Evolutionary conservation across 2,888 invertebrate species (phyloP).

Genomic region (Athetis lepigone): DNA sequence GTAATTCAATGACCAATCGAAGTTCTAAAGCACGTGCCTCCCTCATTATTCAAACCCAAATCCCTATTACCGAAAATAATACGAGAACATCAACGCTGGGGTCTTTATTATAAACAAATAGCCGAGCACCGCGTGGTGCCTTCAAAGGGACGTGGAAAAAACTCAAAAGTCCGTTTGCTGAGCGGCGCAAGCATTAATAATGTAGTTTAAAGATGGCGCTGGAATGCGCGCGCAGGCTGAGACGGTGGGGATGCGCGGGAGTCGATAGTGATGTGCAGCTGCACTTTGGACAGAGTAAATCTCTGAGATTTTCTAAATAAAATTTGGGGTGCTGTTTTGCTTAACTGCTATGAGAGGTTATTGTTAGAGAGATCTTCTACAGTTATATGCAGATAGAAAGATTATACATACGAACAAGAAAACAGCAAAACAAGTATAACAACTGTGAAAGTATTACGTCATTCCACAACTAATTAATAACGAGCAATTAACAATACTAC

Average conservation of each 20-base stretch:
- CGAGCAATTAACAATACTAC: conserved; percentile 27
- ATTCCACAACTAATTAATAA: conserved; percentile 25
- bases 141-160: conserved; percentile 74
- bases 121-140: conserved; percentile 72
- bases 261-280: conserved; percentile 58
- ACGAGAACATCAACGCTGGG: conserved; percentile 73
- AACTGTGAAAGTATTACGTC: conserved; percentile 14
- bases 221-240: conserved; percentile 81
- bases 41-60: conserved; percentile 51
- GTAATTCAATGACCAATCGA: conserved; percentile 27
- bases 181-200: conserved; percentile 87
- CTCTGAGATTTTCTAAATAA: no score
- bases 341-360: not conserved
- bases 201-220: conserved; percentile 89
- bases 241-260: conserved; percentile 68
- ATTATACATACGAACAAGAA: no score
- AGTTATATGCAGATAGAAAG: no score
- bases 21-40: conserved; percentile 54
- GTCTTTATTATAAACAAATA: conserved; percentile 87
- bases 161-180: conserved; percentile 76
- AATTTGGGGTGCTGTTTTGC: not conserved
- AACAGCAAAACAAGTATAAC: not conserved
- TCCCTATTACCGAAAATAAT: conserved; percentile 62
- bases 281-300: conserved; percentile 20
- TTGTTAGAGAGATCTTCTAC: not conserved